Evolutionary conservation across 2,797 vertebrate genomes (phyloP).

Genomic region (Lepidocolaptes lacrymiger): DNA sequence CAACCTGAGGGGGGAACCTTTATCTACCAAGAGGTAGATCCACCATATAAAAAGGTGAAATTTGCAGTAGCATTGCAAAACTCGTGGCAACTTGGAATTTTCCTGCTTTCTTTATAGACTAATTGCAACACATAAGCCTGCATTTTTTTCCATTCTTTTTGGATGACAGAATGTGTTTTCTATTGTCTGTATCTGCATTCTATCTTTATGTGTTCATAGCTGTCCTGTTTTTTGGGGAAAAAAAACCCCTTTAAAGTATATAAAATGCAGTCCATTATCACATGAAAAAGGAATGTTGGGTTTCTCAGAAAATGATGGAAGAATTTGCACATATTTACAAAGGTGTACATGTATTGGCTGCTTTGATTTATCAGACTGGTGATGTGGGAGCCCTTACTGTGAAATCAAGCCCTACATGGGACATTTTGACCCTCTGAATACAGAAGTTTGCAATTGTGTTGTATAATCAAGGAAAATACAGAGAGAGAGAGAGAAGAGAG

Average conservation of each 20-base stretch:
- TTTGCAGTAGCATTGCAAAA: not conserved
- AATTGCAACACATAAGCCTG: not conserved
- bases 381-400: not conserved
- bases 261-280: not conserved
- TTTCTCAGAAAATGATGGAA: not conserved
- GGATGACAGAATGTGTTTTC: not conserved
- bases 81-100: not conserved
- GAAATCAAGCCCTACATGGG: not conserved
- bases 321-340: not conserved
- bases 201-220: not conserved
- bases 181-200: not conserved
- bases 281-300: not conserved
- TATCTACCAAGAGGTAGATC: not conserved
- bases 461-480: not conserved
- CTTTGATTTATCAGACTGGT: not conserved
- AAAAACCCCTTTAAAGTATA: not conserved
- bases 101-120: not conserved
- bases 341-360: not conserved
- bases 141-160: not conserved
- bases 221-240: not conserved
- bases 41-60: not conserved
- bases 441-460: not conserved
- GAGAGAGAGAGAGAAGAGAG: not conserved
- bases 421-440: not conserved
- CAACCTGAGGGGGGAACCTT: not conserved